Percentiles rank a stretch among this genome's conserved stretches.
phyloP scores from a whole-genome alignment of 2,888 invertebrate species.

The Apamea sordens region DNA sequence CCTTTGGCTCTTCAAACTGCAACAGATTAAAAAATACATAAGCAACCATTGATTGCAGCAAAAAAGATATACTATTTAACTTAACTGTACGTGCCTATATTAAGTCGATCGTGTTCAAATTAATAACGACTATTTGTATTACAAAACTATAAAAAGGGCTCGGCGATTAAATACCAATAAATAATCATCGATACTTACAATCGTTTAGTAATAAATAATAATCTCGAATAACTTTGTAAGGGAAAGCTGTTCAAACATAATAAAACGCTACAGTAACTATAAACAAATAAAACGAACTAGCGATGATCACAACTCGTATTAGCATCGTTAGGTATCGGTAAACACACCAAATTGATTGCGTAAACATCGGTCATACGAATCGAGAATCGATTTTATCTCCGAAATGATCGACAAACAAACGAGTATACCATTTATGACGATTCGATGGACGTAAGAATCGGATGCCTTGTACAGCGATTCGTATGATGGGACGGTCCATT shows the following conservation, averaged over 20 bases:
- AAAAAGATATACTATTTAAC: conserved; percentile 33
- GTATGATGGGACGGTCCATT: conserved; percentile 70
- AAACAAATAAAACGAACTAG: conserved; percentile 68
- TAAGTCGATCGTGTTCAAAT: conserved; percentile 47
- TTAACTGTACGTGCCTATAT: conserved; percentile 38
- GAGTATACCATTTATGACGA: conserved; percentile 73
- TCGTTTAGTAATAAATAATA: conserved; percentile 62
- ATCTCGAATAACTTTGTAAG: conserved; percentile 58
- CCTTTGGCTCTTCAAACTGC: too few species aligned
- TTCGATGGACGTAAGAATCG: conserved; percentile 71
- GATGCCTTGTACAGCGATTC: conserved; percentile 73
- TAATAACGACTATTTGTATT: conserved; percentile 53
- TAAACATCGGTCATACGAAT: conserved; percentile 63
- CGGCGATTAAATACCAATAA: conserved; percentile 66
- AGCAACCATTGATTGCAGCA: conserved; percentile 27
- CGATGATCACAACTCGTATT: conserved; percentile 61
- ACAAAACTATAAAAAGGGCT: conserved; percentile 61
- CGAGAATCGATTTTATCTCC: conserved; percentile 60
- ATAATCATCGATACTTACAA: conserved; percentile 60
- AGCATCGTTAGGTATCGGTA: conserved; percentile 68
- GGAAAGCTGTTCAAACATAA: conserved; percentile 63
- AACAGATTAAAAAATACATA: not conserved
- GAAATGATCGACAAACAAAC: conserved; percentile 72
- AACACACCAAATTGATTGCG: conserved; percentile 63
- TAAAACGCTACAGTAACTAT: conserved; percentile 61